Evolutionary conservation across 2,113 vertebrate genomes (phyloP), one percentile per base, ranked within the genome.

Genomic region (Mastomys coucha): DNA sequence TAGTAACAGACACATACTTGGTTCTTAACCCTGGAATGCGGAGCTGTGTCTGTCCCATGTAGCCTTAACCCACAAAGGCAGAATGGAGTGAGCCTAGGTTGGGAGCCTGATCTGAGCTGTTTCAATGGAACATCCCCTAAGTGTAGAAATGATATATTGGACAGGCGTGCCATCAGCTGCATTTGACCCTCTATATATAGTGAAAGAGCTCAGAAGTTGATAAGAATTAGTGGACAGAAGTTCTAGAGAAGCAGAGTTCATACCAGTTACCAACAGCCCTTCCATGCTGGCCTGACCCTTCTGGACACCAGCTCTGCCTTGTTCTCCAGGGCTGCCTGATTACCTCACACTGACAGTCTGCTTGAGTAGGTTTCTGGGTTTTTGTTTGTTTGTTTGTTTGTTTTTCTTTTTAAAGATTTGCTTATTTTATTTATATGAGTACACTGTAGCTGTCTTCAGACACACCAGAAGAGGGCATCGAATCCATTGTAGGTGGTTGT

Each of bases 311-410:
- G 84, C 90, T 87, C 49, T 16, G 45, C 84, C 19, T 88, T 4
- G 60, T 26, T 63, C 73, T 24, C 10, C 7, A n/a, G 92, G 88
- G 56, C 36, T 31, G 28, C 58, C 42, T 14, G 49, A 1, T 69
- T 70, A 87, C 10, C 45, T 49, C 67, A 49, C 28, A 42, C 4
- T 22, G 39, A 65, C 7, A 67, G 22, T 78, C 8, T 2, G 14
- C 69, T 82, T 84, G 53, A 91, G 56, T 91, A 91, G 67, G 60
- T 81, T 93, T 36, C n/a, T 82, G 24, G 67, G 26, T 26, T 10
- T 65, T 65, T 56, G 53, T 56, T 56, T 56, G 13, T 28, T 28
- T 26, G 24, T 65, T 65, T 65, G 65, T 31, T 31, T 33, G 67
- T 69, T 63, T 60, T 60, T 31, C 11, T 67, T 67, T 67, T 31